Percentiles rank a stretch among this genome's conserved stretches.
phyloP scores from a whole-genome alignment of 2,888 invertebrate species.

The Syrphus vitripennis region DNA sequence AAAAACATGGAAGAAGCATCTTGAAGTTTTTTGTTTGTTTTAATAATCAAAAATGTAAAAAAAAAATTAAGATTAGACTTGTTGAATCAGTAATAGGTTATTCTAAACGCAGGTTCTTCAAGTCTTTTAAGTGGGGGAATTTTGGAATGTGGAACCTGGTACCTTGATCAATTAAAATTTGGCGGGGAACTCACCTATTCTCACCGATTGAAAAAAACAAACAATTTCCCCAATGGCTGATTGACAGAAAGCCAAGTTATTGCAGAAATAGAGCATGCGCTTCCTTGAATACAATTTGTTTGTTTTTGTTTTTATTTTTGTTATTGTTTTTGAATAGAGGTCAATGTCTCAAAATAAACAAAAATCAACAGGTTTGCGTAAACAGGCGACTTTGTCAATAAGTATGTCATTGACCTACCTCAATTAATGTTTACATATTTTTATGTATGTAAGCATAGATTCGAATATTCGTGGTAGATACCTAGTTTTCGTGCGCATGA shows the following conservation, averaged over 20 bases:
- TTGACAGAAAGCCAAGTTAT: constrained; percentile 54
- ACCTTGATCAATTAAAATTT: neutral
- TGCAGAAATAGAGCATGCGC: neutral
- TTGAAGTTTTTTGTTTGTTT: too few relatives aligned
- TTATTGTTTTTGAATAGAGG: neutral
- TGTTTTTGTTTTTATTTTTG: neutral
- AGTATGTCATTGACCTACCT: constrained; percentile 25
- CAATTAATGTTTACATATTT: neutral
- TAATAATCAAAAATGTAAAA: too few relatives aligned
- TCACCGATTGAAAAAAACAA: neutral
- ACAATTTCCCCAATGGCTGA: neutral
- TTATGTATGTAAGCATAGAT: too few relatives aligned
- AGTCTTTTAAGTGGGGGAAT: too few relatives aligned
- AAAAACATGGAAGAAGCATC: too few relatives aligned
- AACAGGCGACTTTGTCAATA: neutral
- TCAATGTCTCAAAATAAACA: constrained; percentile 18
- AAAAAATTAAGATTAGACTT: too few relatives aligned
- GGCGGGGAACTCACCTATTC: neutral
- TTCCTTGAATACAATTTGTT: neutral
- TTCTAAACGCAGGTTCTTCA: too few relatives aligned
- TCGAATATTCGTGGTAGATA: neutral
- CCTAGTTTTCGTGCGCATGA: neutral
- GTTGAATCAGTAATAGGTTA: too few relatives aligned
- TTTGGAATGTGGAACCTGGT: too few relatives aligned
- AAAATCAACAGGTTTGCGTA: constrained; percentile 10